These are phyloP conservation scores for Calidris pygmaea DNA, from an alignment of 2,113 vertebrate species.

Conservation along the genomic window DNA sequence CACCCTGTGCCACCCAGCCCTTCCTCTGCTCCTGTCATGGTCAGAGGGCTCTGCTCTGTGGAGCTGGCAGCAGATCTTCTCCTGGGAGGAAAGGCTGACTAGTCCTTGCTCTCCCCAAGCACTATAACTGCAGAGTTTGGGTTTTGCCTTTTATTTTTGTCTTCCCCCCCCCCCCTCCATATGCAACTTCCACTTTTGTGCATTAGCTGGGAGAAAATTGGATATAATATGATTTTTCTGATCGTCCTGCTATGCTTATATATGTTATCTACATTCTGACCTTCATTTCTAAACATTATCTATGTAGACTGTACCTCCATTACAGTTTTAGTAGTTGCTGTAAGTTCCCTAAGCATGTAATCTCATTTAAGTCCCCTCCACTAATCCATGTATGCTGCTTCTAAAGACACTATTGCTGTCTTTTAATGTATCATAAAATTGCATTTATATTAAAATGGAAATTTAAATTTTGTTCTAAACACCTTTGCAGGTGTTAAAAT, in stretches of 20 bases:
- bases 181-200: background rate
- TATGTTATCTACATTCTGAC: background rate
- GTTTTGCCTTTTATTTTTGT: background rate
- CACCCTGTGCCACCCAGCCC: background rate
- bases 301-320: background rate
- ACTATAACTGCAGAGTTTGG: background rate
- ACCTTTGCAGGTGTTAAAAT: background rate
- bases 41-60: background rate
- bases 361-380: background rate
- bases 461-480: background rate
- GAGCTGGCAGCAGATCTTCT: background rate
- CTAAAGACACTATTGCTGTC: background rate
- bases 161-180: fast-evolving
- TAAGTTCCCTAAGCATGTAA: background rate
- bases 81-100: background rate
- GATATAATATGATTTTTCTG: background rate
- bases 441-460: background rate
- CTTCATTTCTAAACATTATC: background rate
- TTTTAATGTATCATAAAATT: background rate
- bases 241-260: background rate
- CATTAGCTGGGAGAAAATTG: background rate
- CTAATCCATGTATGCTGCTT: background rate
- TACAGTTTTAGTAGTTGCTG: background rate
- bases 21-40: background rate
- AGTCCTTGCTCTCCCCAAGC: background rate